Conservation (phyloP, 2,888 invertebrate species). For the Polydrusus cervinus region DNA sequence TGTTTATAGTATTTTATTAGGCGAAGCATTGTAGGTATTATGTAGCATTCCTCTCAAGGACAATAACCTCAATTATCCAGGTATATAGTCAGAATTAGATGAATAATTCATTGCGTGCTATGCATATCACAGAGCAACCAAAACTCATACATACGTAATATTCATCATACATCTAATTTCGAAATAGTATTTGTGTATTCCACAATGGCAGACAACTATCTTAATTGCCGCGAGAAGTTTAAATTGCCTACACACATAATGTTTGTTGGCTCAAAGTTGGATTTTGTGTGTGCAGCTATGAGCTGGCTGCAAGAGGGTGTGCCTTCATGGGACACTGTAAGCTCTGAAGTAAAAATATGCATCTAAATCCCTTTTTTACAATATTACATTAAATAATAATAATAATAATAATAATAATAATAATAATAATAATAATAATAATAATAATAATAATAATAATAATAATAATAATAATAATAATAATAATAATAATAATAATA, state of each 20-base stretch:
- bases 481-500: too few relatives aligned
- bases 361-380: too few relatives aligned
- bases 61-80: neutral
- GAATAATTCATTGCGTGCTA: neutral
- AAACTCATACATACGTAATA: conserved; percentile 48
- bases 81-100: neutral
- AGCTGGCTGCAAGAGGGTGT: neutral
- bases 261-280: conserved; percentile 31
- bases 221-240: conserved; percentile 46
- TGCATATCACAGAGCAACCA: conserved; percentile 21
- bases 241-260: conserved; percentile 36
- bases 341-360: neutral
- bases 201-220: conserved; percentile 43
- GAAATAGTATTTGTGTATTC: conserved; percentile 46
- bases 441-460: too few relatives aligned
- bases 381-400: too few relatives aligned
- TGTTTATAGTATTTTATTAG: neutral
- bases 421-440: too few relatives aligned
- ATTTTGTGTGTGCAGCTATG: conserved; percentile 24
- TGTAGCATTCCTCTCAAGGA: neutral
- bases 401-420: too few relatives aligned
- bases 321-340: neutral
- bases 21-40: neutral
- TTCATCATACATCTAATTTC: conserved; percentile 39
- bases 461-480: too few relatives aligned